Percentiles rank a stretch among this genome's conserved stretches.
phyloP scores from a whole-genome alignment of 1,140 invertebrate species.

The Trigoniulus corallinus region DNA sequence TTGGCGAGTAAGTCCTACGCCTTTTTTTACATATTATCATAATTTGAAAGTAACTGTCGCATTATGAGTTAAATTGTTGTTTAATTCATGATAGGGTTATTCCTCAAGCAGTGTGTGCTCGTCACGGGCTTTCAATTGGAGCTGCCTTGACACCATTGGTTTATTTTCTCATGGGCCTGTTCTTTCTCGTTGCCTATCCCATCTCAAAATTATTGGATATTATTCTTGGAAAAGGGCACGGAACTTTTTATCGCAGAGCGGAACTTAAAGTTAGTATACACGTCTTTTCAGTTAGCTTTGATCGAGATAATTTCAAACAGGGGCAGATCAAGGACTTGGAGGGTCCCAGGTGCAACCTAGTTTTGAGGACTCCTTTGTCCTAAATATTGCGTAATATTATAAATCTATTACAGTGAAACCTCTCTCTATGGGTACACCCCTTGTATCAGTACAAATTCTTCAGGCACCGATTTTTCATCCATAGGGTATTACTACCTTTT shows the following conservation, averaged over 20 bases:
- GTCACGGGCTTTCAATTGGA: slow-evolving; percentile 23
- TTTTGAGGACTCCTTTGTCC: too few species aligned
- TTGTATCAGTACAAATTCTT: too few species aligned
- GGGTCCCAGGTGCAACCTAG: too few species aligned
- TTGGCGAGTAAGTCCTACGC: slow-evolving; percentile 25
- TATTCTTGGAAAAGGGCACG: slow-evolving; percentile 20
- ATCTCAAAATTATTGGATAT: slow-evolving; percentile 24
- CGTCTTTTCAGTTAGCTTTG: slow-evolving; percentile 1
- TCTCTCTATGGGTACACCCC: too few species aligned
- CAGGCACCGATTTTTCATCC: too few species aligned
- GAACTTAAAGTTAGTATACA: slow-evolving; percentile 14
- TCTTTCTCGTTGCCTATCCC: slow-evolving; percentile 23
- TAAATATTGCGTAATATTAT: too few species aligned
- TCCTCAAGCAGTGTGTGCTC: slow-evolving; percentile 21
- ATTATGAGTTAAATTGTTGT: neutral
- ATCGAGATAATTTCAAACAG: too few species aligned
- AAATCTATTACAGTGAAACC: too few species aligned
- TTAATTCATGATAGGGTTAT: slow-evolving; percentile 13
- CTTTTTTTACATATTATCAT: neutral
- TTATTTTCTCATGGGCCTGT: slow-evolving; percentile 21
- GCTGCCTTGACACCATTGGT: slow-evolving; percentile 22
- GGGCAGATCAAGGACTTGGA: too few species aligned
- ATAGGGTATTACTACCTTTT: too few species aligned
- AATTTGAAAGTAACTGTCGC: neutral
- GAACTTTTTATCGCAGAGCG: slow-evolving; percentile 20